A percentile compares a stretch with the other conserved stretches of the same genome.
These are phyloP conservation scores for Larimichthys crocea DNA, from an alignment of 2,113 vertebrate genomes.

Conservation along the genomic window DNA sequence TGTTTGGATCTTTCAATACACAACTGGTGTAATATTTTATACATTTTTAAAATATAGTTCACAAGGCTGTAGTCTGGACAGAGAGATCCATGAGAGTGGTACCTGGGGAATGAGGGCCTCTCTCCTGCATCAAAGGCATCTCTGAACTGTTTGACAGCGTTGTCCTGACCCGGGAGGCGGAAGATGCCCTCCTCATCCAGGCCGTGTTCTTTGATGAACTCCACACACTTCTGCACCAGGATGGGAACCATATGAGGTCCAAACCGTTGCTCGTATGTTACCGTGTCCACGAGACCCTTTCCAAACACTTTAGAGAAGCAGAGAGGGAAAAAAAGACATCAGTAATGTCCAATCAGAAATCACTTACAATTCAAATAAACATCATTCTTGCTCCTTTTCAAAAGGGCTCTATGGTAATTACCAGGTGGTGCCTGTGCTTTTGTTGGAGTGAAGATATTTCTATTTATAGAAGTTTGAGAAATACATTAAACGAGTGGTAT, in stretches of 20 bases:
- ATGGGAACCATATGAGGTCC: slow-evolving; percentile 91
- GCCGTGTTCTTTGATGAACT: slow-evolving; percentile 91
- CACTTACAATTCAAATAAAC: neutral
- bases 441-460: neutral
- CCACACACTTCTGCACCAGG: slow-evolving; percentile 91
- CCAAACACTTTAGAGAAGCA: slow-evolving; percentile 87
- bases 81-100: neutral
- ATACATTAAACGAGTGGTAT: neutral
- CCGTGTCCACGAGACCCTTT: slow-evolving; percentile 88
- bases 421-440: neutral
- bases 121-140: slow-evolving; percentile 95
- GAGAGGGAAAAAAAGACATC: neutral
- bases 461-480: neutral
- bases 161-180: slow-evolving; percentile 96
- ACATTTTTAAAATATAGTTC: neutral
- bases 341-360: neutral
- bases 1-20: neutral
- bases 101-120: slow-evolving; percentile 93
- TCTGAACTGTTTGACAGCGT: slow-evolving; percentile 92
- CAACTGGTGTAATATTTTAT: neutral
- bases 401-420: neutral
- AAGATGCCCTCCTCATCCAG: slow-evolving; percentile 95
- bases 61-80: neutral
- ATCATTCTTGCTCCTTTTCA: neutral
- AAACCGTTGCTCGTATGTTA: slow-evolving; percentile 89